These are phyloP conservation scores for Strigamia transsilvanica DNA, from an alignment of 2,888 invertebrate genomes.

Conservation along the genomic window DNA sequence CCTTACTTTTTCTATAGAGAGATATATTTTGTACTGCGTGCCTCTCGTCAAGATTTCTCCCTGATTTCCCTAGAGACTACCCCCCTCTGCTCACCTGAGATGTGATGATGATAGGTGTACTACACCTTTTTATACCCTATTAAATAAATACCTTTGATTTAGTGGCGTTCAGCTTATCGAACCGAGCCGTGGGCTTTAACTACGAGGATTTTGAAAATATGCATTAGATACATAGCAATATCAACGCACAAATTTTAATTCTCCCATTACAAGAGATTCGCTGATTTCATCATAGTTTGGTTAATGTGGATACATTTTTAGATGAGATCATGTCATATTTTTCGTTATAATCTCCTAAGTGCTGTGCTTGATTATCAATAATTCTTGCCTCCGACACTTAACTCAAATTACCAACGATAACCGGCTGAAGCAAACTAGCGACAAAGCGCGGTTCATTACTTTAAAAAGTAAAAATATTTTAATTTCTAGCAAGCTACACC, in stretches of 20 bases:
- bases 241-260: constrained; percentile 18
- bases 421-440: too few species aligned
- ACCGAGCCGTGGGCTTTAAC: constrained; percentile 4
- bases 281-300: not conserved
- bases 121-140: constrained; percentile 40
- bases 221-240: not conserved
- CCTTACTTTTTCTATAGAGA: constrained; percentile 13
- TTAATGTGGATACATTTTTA: not conserved
- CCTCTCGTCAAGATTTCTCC: constrained; percentile 40
- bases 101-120: constrained; percentile 45
- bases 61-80: constrained; percentile 22
- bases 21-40: constrained; percentile 37
- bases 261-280: not conserved
- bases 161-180: constrained; percentile 22
- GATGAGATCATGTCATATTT: not conserved
- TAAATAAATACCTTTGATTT: constrained; percentile 47
- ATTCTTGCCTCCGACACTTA: not conserved
- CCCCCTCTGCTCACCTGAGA: constrained; percentile 20
- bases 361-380: not conserved
- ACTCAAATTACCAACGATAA: not conserved
- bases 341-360: not conserved
- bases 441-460: too few species aligned
- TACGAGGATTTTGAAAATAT: not conserved
- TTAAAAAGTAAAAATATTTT: too few species aligned
- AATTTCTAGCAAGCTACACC: not conserved